Evolutionary conservation across 2,797 vertebrate species (phyloP).

Genomic region (Streptopelia turtur): DNA sequence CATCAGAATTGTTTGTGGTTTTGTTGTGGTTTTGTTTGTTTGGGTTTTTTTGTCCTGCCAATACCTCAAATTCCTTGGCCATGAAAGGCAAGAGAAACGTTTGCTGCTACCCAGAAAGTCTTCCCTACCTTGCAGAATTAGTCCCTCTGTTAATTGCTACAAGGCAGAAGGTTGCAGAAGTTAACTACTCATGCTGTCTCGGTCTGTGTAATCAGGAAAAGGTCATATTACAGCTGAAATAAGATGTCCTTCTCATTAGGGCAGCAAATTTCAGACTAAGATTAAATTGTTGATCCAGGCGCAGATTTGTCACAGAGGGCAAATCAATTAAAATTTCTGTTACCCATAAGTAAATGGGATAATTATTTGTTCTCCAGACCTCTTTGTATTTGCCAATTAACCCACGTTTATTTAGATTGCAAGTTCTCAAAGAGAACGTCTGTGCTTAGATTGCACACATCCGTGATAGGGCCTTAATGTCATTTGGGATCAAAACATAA

Average conservation of each 20-base stretch:
- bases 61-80: not conserved
- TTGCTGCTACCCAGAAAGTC: not conserved
- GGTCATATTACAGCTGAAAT: slow-evolving; percentile 40
- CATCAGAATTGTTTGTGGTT: not conserved
- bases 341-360: slow-evolving; percentile 8
- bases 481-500: not conserved
- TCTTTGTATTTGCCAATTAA: slow-evolving; percentile 54
- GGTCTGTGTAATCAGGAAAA: slow-evolving; percentile 2
- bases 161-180: slow-evolving; percentile 33
- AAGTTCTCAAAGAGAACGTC: not conserved
- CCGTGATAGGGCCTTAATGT: not conserved
- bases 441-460: not conserved
- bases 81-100: not conserved
- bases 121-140: not conserved
- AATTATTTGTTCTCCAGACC: slow-evolving; percentile 54
- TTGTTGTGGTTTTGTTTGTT: no score
- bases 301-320: slow-evolving; percentile 13
- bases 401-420: slow-evolving; percentile 7
- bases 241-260: slow-evolving; percentile 46
- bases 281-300: slow-evolving; percentile 54
- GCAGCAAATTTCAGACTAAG: slow-evolving; percentile 34
- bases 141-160: slow-evolving; percentile 16
- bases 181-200: slow-evolving; percentile 30
- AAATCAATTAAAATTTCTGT: slow-evolving; percentile 63
- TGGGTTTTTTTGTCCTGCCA: not conserved